Base-by-base conservation (phyloP, 2,797 vertebrate genomes). In the Erpetoichthys calabaricus region DNA sequence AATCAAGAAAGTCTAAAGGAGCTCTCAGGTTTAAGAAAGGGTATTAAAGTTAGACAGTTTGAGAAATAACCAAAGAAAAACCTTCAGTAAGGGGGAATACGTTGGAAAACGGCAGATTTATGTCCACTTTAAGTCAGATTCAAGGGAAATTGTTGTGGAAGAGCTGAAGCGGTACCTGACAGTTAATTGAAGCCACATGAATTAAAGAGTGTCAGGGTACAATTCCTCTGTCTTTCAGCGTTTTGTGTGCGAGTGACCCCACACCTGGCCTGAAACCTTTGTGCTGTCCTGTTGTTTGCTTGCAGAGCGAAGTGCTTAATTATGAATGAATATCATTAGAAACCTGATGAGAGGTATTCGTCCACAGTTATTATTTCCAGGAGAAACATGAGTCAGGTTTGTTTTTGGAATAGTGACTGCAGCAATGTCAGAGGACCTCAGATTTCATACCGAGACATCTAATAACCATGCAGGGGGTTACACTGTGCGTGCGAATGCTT, bases 311-410 rank as follows among this genome's bases (percentile, higher is more conserved):
- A 57, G 57, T 56, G 55, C 76, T 87, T 72, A 84, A 86, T 84
- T 83, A 80, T 82, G 65, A 55, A 78, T 75, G 76, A 75, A 57
- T 59, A 65, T 84, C 65, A 74, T 86, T 79, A 83, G 83, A 88
- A 91, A 89, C 74, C 63, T 66, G 72, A 84, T 78, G 71, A 77
- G 68, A 67, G 64, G 10, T 56, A 56, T 73, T 60, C 63, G 55
- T 65, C 57, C 67, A 57, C 62, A 70, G 55, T 73, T 70, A 65
- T 65, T 76, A 62, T 65, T 73, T 67, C 67, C 67, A 64, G 65
- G 63, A 59, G 66, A 75, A 84, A 73, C 42, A 45, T 7, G 57
- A 76, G 62, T 67, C 64, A 59, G 51, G 50, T 47, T 64, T 65
- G 56, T 67, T 4, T 73, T 73, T 65, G 65, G 55, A 59, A 56